Evolutionary conservation across 2,113 vertebrate genomes (phyloP).

Genomic region (Labeo rohita): DNA sequence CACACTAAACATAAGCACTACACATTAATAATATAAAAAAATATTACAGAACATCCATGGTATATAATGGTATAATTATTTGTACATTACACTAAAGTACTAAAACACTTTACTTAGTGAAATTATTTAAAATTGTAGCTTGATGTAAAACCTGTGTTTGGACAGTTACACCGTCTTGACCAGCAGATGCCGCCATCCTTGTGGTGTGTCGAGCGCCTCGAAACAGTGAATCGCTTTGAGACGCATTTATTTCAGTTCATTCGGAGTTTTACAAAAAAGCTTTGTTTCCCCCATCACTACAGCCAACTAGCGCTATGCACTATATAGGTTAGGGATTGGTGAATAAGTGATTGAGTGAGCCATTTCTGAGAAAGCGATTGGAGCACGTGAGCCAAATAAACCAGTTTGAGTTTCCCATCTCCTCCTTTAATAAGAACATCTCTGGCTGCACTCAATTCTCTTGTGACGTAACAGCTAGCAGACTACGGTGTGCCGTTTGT

Average conservation of each 20-base stretch:
- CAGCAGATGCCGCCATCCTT: neutral
- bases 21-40: no score
- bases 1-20: no score
- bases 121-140: no score
- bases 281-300: neutral
- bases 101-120: no score
- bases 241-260: no score
- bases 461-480: constrained; percentile 42
- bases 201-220: neutral
- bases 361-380: neutral
- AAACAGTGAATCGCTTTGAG: neutral
- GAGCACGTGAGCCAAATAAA: neutral
- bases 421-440: neutral
- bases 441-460: neutral
- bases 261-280: neutral
- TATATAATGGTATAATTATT: no score
- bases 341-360: neutral
- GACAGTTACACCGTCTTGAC: neutral
- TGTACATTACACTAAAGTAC: no score
- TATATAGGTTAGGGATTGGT: no score
- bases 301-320: no score
- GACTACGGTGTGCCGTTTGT: constrained; percentile 91
- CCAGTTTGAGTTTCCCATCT: neutral
- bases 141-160: no score
- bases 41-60: no score